Conservation (phyloP, 2,113 vertebrate species). For the Myodes glareolus region DNA sequence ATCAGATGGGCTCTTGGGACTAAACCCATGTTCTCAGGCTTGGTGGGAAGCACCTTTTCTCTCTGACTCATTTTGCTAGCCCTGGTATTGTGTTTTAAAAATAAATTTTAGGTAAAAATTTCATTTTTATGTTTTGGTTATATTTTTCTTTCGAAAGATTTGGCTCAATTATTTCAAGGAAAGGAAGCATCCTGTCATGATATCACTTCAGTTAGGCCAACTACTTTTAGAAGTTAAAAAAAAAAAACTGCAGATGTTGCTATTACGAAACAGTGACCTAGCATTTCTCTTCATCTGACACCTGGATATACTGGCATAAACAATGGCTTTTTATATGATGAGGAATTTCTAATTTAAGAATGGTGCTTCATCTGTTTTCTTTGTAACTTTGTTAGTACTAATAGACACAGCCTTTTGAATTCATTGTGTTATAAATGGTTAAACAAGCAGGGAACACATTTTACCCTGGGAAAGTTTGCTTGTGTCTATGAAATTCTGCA, state of each 20-base stretch:
- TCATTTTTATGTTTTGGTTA: constrained; percentile 59
- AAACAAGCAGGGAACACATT: constrained; percentile 70
- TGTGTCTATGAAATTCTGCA: constrained; percentile 45
- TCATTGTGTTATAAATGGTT: constrained; percentile 62
- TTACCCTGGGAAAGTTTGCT: constrained; percentile 30
- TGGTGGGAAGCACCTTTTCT: not conserved
- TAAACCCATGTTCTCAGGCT: not conserved
- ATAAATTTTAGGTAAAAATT: constrained; percentile 48
- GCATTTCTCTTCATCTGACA: constrained; percentile 91
- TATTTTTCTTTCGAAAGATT: constrained; percentile 65
- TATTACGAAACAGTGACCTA: constrained; percentile 87
- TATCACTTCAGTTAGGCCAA: constrained; percentile 80
- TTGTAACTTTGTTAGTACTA: constrained; percentile 86
- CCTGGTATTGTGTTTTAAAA: constrained; percentile 39
- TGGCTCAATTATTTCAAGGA: constrained; percentile 79
- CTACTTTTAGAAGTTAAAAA: constrained; percentile 78
- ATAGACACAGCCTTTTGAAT: constrained; percentile 79
- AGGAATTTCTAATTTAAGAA: constrained; percentile 94
- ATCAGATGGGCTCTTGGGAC: not conserved
- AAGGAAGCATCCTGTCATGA: constrained; percentile 80
- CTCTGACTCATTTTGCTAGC: not conserved
- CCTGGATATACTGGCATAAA: constrained; percentile 96
- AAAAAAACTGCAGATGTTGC: constrained; percentile 85
- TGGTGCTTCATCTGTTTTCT: constrained; percentile 86
- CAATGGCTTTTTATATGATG: constrained; percentile 95